Evolutionary conservation across 2,797 vertebrate species (phyloP).

Genomic region (Vipera latastei): DNA sequence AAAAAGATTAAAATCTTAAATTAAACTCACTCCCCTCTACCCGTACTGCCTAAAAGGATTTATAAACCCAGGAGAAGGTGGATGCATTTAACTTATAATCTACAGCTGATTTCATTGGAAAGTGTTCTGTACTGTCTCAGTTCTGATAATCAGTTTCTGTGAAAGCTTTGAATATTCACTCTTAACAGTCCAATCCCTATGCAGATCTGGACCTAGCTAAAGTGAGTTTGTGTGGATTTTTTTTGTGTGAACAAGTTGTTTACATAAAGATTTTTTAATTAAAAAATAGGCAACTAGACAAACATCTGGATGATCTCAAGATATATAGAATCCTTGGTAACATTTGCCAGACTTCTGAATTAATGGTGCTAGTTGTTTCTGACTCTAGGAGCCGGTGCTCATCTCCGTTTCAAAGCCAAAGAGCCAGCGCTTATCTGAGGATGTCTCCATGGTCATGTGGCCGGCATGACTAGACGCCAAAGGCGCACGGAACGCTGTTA

Average conservation of each 20-base stretch:
- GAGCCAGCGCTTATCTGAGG: too few species aligned
- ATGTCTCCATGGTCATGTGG: too few species aligned
- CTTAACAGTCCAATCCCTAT: neutral
- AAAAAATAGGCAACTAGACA: neutral
- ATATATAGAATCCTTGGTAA: neutral
- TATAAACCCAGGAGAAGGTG: constrained; percentile 64
- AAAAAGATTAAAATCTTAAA: constrained; percentile 77
- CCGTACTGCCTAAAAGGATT: constrained; percentile 69
- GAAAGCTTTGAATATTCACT: constrained; percentile 53
- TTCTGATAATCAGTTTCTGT: constrained; percentile 67
- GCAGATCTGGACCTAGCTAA: neutral
- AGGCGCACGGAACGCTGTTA: too few species aligned
- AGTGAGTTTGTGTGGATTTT: neutral
- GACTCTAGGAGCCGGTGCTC: too few species aligned
- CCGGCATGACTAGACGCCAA: too few species aligned
- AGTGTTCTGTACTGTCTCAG: constrained; percentile 60
- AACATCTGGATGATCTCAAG: neutral
- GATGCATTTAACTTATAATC: constrained; percentile 65
- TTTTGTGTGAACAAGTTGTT: neutral
- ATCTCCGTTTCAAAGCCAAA: too few species aligned
- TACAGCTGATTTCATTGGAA: constrained; percentile 67
- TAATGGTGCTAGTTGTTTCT: neutral
- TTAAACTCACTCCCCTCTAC: constrained; percentile 67
- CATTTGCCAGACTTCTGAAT: neutral
- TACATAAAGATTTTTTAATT: constrained; percentile 7